A percentile compares a stretch with the other conserved stretches of the same genome.
Evolutionary conservation across 1,140 invertebrate genomes (phyloP).

Genomic region (Hypothenemus hampei): DNA sequence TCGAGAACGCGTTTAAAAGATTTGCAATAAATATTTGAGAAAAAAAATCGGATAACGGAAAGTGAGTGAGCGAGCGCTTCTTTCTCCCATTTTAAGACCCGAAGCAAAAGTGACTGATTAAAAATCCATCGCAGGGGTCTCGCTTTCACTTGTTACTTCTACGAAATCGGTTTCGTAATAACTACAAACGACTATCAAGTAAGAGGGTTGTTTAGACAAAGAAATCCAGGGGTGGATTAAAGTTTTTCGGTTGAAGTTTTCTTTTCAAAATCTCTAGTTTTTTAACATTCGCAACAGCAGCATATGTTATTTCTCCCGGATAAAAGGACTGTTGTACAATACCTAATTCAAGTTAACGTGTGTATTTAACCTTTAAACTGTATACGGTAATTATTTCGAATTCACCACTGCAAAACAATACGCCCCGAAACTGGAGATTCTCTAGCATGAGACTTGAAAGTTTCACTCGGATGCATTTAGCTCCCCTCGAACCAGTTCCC

Average conservation of each 20-base stretch:
- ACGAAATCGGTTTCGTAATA: slow-evolving; percentile 24
- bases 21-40: no score
- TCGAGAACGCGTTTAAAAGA: no score
- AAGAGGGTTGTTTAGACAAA: background rate
- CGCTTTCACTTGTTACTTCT: slow-evolving; percentile 22
- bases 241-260: background rate
- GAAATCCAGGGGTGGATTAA: background rate
- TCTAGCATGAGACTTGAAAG: background rate
- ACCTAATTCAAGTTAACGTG: background rate
- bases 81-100: background rate
- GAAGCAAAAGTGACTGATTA: slow-evolving; percentile 13
- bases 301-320: background rate
- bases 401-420: background rate
- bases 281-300: background rate
- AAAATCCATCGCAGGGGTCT: slow-evolving; percentile 8
- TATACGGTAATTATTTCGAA: background rate
- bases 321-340: background rate
- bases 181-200: slow-evolving; percentile 19
- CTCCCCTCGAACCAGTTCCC: slow-evolving; percentile 3
- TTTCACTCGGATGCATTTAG: slow-evolving; percentile 9
- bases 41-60: background rate
- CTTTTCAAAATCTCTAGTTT: background rate
- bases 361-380: background rate
- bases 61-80: background rate
- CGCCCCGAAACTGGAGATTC: background rate